phyloP scores from a whole-genome alignment of 2,113 vertebrate genomes.

The Hyla sarda region DNA sequence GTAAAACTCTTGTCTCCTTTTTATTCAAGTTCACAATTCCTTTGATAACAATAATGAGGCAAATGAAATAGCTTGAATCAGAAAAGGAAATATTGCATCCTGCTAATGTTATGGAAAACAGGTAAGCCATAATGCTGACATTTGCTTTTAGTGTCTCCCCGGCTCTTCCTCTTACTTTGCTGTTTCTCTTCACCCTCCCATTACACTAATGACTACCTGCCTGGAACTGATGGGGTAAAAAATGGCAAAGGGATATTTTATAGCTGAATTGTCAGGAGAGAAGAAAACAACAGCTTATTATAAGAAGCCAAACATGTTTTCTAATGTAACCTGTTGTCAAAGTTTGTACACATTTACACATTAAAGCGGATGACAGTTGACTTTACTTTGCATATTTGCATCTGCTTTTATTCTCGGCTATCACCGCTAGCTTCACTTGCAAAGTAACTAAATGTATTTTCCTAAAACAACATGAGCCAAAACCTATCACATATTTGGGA shows the following conservation, averaged over 20 bases:
- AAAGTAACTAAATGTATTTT: background rate
- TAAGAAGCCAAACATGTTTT: slow-evolving; percentile 23
- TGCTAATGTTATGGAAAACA: background rate
- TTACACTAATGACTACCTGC: slow-evolving; percentile 46
- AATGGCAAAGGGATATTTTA: slow-evolving; percentile 32
- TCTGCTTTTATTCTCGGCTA: background rate
- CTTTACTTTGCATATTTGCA: slow-evolving; percentile 8
- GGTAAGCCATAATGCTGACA: slow-evolving; percentile 19
- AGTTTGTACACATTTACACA: slow-evolving; percentile 29
- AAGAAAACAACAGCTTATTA: slow-evolving; percentile 26
- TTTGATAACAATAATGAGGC: slow-evolving; percentile 20
- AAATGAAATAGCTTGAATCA: slow-evolving; percentile 24
- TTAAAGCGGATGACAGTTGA: slow-evolving; percentile 16
- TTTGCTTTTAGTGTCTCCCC: slow-evolving; percentile 47
- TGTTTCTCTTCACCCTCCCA: background rate
- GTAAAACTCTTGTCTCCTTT: background rate
- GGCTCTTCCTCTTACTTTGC: slow-evolving; percentile 2
- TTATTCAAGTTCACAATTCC: slow-evolving; percentile 1
- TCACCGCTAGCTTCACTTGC: background rate
- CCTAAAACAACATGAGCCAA: background rate
- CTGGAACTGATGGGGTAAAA: slow-evolving; percentile 42
- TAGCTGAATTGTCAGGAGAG: slow-evolving; percentile 2
- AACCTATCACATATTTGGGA: background rate
- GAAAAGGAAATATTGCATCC: slow-evolving; percentile 17
- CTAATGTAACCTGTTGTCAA: slow-evolving; percentile 40